Evolutionary conservation across 2,797 vertebrate species (phyloP), one percentile per base, ranked within the genome.

Genomic region (Hylomyscus alleni): DNA sequence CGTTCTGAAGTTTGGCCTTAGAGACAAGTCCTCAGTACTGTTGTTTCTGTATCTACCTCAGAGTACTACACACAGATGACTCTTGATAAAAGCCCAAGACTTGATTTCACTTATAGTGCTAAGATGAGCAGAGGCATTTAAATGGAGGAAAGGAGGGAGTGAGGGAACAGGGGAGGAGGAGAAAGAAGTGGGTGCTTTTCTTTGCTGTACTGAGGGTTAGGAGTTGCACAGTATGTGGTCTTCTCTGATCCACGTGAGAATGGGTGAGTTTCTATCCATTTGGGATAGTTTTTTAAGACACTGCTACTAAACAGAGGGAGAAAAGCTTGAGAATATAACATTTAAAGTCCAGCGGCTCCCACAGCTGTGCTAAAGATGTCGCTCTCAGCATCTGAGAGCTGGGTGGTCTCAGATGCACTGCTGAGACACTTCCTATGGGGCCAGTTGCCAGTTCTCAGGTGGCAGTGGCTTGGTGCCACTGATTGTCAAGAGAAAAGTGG

Each of bases 171-270:
- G 11, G 72, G 20, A 75, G 31, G 40, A 76, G 22, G 73, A 62
- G 56, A n/a, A 34, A 34, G 37, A 17, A 5, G 52, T 9, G 7
- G 2, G 26, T 0, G 13, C 60, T 67, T 82, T 93, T 54, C 75
- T 92, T 94, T 93, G 40, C 73, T 14, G 14, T 31, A 10, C 15
- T 19, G 73, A 95, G 76, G 40, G 54, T 29, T 69, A 47, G 69
- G 67, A 52, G 3, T 65, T 60, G 44, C 50, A 22, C 29, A 76
- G 50, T 29, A 37, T 37, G 78, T 9, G 2, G 5, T 54, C 67
- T 86, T 81, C 24, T 95, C 67, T 90, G n/a, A 87, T 54, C 54
- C 62, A 9, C n/a, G 44, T 93, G 84, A 50, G 89, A 92, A 87
- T 0, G 78, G 60, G 15, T 52, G 62, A 72, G 13, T 88, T 72